Conservation (phyloP, 2,797 vertebrate genomes). For the Poeciliopsis infans region DNA sequence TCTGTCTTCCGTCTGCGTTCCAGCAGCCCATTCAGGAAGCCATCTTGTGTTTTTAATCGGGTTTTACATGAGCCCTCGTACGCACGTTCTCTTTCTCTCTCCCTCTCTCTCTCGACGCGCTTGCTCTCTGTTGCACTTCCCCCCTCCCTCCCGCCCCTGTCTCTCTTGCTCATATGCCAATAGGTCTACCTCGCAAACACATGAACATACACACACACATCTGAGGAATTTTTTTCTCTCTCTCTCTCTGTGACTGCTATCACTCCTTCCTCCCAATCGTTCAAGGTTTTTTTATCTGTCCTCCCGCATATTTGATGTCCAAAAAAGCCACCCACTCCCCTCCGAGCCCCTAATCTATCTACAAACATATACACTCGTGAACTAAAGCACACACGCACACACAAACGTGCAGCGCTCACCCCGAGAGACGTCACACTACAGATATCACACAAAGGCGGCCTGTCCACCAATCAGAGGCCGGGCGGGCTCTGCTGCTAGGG, state of each 20-base stretch:
- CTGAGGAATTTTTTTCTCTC: conserved; percentile 58
- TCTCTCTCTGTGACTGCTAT: conserved; percentile 69
- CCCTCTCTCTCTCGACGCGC: conserved; percentile 29
- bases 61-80: conserved; percentile 83
- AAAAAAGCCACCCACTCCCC: conserved; percentile 32
- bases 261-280: conserved; percentile 60
- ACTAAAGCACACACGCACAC: conserved; percentile 51
- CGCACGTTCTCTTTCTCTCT: conserved; percentile 73
- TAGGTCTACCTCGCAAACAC: conserved; percentile 67
- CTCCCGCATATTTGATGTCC: conserved; percentile 73
- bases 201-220: conserved; percentile 30
- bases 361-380: conserved; percentile 61
- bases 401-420: conserved; percentile 52
- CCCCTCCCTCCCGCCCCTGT: conserved; percentile 52
- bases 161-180: conserved; percentile 70
- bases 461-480: conserved; percentile 77
- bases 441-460: conserved; percentile 81
- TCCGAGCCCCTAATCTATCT: conserved; percentile 22
- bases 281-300: conserved; percentile 45
- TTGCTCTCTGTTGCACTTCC: conserved; percentile 42
- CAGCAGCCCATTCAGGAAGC: conserved; percentile 86
- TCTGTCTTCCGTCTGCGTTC: conserved; percentile 73
- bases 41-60: conserved; percentile 88
- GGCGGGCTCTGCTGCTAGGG: conserved; percentile 84
- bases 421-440: conserved; percentile 79